Evolutionary conservation across 2,797 vertebrate genomes (phyloP), one percentile per base, ranked within the genome.

Genomic region (Macrochelys suwanniensis): DNA sequence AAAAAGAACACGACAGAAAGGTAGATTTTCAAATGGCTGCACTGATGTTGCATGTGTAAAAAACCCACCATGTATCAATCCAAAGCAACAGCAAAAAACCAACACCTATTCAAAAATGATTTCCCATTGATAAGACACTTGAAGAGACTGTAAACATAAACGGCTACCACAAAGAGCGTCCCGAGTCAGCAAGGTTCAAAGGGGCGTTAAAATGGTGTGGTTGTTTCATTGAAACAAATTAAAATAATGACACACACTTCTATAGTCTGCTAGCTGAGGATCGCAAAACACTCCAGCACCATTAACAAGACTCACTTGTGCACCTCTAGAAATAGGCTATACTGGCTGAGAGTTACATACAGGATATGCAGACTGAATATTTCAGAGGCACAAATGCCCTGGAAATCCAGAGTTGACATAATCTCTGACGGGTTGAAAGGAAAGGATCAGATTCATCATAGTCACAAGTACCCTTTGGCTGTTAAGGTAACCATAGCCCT

Each of bases 1-100:
- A 84, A 86, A 96, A 95, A 91, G 85, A 96, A 92, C 23, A 80
- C 3, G 84, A 97, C 89, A 97, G 89, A 93, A 95, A 89, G 77
- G 77, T 74, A 87, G 85, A 90, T 94, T 97, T 97, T 94, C 65
- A 89, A 82, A 81, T 49, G 86, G 61, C 76, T 90, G 61, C 7
- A 65, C 5, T 92, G 56, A 91, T 92, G 89, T 68, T 84, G 33
- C 57, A 83, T 3, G 0, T 6, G 28, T 88, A 85, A 95, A 95
- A 37, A 91, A 26, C 0, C 45, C 76, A 59, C 3, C 21, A 16
- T 57, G 68, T 84, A 94, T 95, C 80, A 89, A 82, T 50, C 84
- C 89, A 82, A 93, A 94, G 51, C 57, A 94, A 84, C 47, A 82
- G 16, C 2, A 2, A 89, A 93, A 94, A 87, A 16, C 53, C 68